These are phyloP conservation scores for Pogonomyrmex barbatus DNA, from an alignment of 1,140 invertebrate species.

Conservation along the genomic window DNA sequence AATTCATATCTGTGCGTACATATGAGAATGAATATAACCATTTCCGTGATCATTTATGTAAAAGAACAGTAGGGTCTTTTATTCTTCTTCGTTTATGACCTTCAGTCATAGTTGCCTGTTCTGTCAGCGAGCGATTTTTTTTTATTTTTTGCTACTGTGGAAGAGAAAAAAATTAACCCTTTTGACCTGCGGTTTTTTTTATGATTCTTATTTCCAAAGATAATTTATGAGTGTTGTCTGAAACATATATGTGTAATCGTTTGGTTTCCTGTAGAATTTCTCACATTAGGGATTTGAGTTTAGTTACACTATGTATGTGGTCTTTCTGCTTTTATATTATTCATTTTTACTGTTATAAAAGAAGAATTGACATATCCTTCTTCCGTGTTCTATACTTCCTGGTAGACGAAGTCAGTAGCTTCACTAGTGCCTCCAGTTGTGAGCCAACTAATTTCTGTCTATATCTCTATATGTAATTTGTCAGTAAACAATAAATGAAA, in stretches of 20 bases:
- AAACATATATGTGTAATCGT: background rate
- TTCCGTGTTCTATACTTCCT: too few relatives aligned
- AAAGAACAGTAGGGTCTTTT: constrained; percentile 74
- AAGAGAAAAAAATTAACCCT: constrained; percentile 81
- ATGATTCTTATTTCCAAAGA: constrained; percentile 81
- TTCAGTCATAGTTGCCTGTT: constrained; percentile 60
- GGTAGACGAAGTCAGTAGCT: too few relatives aligned
- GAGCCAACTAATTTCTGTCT: too few relatives aligned
- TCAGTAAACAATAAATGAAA: too few relatives aligned
- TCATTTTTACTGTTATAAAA: background rate
- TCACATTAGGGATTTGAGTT: constrained; percentile 13
- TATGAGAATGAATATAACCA: constrained; percentile 41
- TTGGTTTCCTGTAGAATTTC: constrained; percentile 13
- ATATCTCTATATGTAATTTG: too few relatives aligned
- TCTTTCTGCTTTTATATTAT: background rate
- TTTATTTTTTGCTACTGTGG: constrained; percentile 57
- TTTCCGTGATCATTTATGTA: constrained; percentile 67
- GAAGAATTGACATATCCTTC: background rate
- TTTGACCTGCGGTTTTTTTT: constrained; percentile 83
- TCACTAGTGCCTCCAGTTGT: too few relatives aligned
- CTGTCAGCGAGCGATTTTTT: constrained; percentile 55
- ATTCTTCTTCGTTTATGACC: constrained; percentile 70
- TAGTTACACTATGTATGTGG: constrained; percentile 1
- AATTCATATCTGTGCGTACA: background rate
- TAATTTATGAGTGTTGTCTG: constrained; percentile 84